Evolutionary conservation across 2,113 vertebrate genomes (phyloP).

Genomic region (Planiliza haematocheilus): DNA sequence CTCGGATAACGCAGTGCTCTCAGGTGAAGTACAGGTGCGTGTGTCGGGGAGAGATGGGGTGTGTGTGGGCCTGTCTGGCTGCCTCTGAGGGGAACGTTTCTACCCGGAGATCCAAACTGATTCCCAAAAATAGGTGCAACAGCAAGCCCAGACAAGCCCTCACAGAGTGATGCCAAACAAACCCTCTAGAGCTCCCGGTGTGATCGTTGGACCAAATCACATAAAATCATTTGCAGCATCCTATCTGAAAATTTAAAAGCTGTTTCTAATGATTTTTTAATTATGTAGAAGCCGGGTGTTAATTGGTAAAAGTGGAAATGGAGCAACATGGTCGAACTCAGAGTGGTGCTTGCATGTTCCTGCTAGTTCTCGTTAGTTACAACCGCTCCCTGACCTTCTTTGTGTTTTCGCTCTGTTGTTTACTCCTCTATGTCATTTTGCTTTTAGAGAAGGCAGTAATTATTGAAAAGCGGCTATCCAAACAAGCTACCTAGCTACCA

Average conservation of each 20-base stretch:
- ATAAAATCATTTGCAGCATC: constrained; percentile 25
- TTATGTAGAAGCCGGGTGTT: constrained; percentile 53
- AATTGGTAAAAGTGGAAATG: constrained; percentile 49
- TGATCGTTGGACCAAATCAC: constrained; percentile 35
- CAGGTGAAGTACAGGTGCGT: constrained; percentile 51
- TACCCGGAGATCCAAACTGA: constrained; percentile 50
- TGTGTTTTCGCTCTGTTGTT: not conserved
- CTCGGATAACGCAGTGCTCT: constrained; percentile 65
- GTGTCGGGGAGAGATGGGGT: constrained; percentile 23
- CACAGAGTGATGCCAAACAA: constrained; percentile 35
- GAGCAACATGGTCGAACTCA: constrained; percentile 15
- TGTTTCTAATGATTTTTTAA: constrained; percentile 36
- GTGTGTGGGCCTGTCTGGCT: constrained; percentile 6
- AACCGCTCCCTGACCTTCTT: too few relatives aligned
- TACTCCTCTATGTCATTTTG: not conserved
- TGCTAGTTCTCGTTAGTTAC: not conserved
- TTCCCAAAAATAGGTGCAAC: constrained; percentile 48
- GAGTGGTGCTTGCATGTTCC: constrained; percentile 7
- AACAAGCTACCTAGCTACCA: not conserved
- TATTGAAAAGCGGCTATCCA: not conserved
- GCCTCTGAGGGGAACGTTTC: constrained; percentile 41
- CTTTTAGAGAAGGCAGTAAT: not conserved
- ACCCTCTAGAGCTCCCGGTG: constrained; percentile 51
- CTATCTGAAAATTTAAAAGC: constrained; percentile 27
- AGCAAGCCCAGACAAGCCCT: constrained; percentile 60